Conservation (phyloP, 2,797 vertebrate genomes). For the Rhadinocentrus ornatus region DNA sequence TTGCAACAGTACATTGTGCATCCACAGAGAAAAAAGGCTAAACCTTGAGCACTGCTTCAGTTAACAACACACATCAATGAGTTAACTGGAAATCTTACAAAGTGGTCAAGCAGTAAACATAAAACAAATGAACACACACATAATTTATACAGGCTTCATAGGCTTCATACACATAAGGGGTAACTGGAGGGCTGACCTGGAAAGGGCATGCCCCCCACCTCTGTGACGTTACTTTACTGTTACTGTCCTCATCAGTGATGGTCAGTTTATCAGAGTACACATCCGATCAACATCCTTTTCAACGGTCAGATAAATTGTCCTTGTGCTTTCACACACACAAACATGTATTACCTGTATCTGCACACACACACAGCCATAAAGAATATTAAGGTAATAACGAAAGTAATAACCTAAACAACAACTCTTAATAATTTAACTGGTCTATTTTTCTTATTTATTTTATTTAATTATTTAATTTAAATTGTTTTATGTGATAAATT, state of each 20-base stretch:
- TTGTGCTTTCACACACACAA: conserved; percentile 14
- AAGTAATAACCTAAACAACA: background rate
- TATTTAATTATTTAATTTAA: no score
- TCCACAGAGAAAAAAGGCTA: conserved; percentile 27
- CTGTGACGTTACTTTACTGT: conserved; percentile 24
- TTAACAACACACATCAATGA: conserved; percentile 43
- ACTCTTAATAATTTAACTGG: no score
- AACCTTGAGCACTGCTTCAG: conserved; percentile 26
- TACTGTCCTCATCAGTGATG: conserved; percentile 19
- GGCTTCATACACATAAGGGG: background rate
- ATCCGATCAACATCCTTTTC: conserved; percentile 32
- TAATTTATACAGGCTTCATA: background rate
- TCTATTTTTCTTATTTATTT: no score
- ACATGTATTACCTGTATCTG: background rate
- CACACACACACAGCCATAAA: background rate
- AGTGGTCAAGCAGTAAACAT: conserved; percentile 15
- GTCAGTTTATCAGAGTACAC: conserved; percentile 40
- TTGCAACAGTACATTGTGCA: conserved; percentile 25
- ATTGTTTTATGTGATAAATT: no score
- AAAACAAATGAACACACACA: conserved; percentile 1
- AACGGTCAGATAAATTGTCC: conserved; percentile 32
- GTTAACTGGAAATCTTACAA: conserved; percentile 24
- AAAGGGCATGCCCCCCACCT: conserved; percentile 24
- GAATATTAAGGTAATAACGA: background rate
- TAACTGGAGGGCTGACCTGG: conserved; percentile 7